Percentiles rank a stretch among this genome's conserved stretches.
phyloP scores from a whole-genome alignment of 2,888 invertebrate genomes.

The Platypus cylindrus region DNA sequence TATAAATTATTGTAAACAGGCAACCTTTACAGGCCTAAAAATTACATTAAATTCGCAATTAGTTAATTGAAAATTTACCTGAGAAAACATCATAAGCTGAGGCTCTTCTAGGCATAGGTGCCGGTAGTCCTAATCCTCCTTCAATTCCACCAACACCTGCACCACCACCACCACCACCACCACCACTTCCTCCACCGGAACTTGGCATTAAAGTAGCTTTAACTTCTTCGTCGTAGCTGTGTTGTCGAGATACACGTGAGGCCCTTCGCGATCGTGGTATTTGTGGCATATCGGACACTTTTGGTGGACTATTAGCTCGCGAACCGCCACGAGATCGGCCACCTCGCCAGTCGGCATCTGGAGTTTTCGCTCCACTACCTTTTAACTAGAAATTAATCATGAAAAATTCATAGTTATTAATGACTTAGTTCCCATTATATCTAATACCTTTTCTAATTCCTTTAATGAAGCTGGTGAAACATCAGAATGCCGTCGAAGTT shows the following conservation, averaged over 20 bases:
- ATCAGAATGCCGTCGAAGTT: constrained; percentile 70
- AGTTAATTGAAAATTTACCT: constrained; percentile 7
- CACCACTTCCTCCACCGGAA: constrained; percentile 1
- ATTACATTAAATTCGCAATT: background rate
- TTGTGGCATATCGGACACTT: constrained; percentile 30
- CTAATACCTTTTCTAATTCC: constrained; percentile 70
- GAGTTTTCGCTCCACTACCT: constrained; percentile 46
- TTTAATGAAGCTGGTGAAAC: constrained; percentile 79
- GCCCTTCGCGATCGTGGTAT: constrained; percentile 42
- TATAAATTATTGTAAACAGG: too few relatives aligned
- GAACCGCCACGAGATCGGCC: constrained; percentile 49
- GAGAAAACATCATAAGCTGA: constrained; percentile 79
- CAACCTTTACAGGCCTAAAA: too few relatives aligned
- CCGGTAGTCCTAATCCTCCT: constrained; percentile 53
- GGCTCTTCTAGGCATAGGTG: constrained; percentile 63
- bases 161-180: constrained; percentile 3
- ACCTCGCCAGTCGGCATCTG: constrained; percentile 44
- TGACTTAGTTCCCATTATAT: background rate
- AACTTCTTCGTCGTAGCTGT: constrained; percentile 74
- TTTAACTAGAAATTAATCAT: constrained; percentile 44
- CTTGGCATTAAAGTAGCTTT: constrained; percentile 24
- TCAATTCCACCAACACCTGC: constrained; percentile 28
- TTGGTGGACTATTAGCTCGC: constrained; percentile 47
- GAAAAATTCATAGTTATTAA: background rate
- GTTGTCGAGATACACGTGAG: constrained; percentile 56